These are phyloP conservation scores for Otocyon megalotis DNA, from an alignment of 2,113 vertebrate genomes.

Conservation along the genomic window DNA sequence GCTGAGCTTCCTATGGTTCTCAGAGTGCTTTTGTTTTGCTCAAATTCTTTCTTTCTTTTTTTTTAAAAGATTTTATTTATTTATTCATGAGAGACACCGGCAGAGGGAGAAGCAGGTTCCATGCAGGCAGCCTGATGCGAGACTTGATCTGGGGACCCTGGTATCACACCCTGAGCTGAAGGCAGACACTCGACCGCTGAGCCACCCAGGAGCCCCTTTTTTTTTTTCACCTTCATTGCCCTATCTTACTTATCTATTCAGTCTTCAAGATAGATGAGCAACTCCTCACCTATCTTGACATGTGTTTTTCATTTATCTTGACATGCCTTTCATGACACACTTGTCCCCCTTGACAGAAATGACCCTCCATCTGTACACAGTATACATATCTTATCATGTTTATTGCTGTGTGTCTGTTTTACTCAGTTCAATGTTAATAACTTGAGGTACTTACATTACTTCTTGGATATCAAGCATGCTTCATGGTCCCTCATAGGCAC, in stretches of 20 bases:
- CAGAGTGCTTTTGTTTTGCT: background rate
- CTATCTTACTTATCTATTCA: background rate
- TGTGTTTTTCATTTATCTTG: no score
- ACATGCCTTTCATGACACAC: background rate
- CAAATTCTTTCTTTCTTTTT: background rate
- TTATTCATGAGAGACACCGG: no score
- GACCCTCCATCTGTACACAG: background rate
- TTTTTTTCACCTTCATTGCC: background rate
- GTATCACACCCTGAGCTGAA: no score
- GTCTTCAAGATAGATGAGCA: background rate
- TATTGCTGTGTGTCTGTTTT: background rate
- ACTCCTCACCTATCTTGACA: background rate
- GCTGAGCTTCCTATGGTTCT: background rate
- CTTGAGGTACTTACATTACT: background rate
- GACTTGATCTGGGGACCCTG: no score
- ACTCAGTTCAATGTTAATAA: background rate
- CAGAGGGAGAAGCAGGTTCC: no score
- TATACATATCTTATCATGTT: background rate
- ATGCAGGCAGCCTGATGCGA: no score
- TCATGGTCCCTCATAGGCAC: background rate
- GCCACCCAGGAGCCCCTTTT: background rate
- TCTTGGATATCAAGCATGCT: background rate
- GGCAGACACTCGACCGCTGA: no score
- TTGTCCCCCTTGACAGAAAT: background rate
- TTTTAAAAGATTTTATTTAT: no score